Evolutionary conservation across 1,140 invertebrate genomes (phyloP).

Genomic region (Potamilus streckersoni): DNA sequence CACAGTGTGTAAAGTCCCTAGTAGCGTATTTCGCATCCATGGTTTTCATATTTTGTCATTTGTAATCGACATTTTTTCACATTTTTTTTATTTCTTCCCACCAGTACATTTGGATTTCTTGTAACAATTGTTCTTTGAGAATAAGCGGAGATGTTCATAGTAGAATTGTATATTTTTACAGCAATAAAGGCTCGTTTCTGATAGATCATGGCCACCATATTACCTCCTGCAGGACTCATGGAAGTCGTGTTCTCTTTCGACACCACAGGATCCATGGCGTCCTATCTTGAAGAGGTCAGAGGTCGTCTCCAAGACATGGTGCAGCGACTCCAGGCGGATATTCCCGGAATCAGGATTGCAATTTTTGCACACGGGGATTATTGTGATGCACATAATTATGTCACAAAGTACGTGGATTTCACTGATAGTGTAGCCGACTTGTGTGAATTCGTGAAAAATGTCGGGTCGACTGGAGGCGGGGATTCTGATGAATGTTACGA

Average conservation of each 20-base stretch:
- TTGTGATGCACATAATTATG: constrained; percentile 38
- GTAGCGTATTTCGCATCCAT: too few species aligned
- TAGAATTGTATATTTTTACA: too few species aligned
- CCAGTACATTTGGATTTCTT: too few species aligned
- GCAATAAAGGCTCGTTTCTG: too few species aligned
- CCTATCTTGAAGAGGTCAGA: constrained; percentile 40
- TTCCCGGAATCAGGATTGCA: constrained; percentile 48
- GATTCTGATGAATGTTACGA: constrained; percentile 55
- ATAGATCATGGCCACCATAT: too few species aligned
- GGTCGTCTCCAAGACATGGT: constrained; percentile 50
- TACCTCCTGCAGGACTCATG: constrained; percentile 21
- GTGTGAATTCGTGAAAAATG: constrained; percentile 31
- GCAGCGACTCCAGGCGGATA: constrained; percentile 51
- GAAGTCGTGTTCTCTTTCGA: constrained; percentile 61
- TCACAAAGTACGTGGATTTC: constrained; percentile 42
- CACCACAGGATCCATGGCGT: constrained; percentile 57
- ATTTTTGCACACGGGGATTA: constrained; percentile 56
- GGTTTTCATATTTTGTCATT: too few species aligned
- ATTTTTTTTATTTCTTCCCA: too few species aligned
- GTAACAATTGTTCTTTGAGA: too few species aligned
- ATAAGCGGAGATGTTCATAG: too few species aligned
- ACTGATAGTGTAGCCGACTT: constrained; percentile 29
- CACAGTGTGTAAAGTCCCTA: too few species aligned
- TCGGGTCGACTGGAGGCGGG: constrained; percentile 30
- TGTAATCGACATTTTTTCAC: too few species aligned